phyloP scores from a whole-genome alignment of 1,140 invertebrate species.

The Atta cephalotes region DNA sequence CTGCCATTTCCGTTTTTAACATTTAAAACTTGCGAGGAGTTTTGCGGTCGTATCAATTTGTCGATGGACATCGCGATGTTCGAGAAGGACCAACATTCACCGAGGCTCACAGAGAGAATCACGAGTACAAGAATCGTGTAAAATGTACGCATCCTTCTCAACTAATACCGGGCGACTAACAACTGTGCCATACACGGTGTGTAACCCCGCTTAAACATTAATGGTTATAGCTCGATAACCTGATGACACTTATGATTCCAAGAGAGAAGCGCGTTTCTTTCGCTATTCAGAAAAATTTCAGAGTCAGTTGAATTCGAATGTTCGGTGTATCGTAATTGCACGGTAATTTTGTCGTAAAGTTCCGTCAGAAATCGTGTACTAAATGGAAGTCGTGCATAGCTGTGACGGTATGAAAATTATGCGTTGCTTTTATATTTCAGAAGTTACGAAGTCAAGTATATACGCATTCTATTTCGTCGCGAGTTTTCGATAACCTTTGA shows the following conservation, averaged over 20 bases:
- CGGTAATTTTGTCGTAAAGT: not conserved
- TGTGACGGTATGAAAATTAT: not conserved
- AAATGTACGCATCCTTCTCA: constrained; percentile 46
- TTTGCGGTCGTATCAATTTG: not conserved
- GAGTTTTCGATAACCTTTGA: not conserved
- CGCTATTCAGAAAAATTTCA: not conserved
- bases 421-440: not conserved
- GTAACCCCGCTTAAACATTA: constrained; percentile 10
- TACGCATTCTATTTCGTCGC: not conserved
- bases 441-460: not conserved
- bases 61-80: constrained; percentile 56
- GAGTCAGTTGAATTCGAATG: not conserved
- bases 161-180: not conserved
- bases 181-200: not conserved
- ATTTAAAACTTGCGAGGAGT: not conserved
- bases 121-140: constrained; percentile 57
- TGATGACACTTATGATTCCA: constrained; percentile 3
- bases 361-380: not conserved
- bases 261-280: not conserved
- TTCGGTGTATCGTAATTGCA: not conserved
- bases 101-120: constrained; percentile 30
- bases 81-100: constrained; percentile 65
- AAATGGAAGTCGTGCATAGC: not conserved
- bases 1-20: not conserved
- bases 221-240: constrained; percentile 34